Evolutionary conservation across 2,888 invertebrate genomes (phyloP).

Genomic region (Taenaris catops): DNA sequence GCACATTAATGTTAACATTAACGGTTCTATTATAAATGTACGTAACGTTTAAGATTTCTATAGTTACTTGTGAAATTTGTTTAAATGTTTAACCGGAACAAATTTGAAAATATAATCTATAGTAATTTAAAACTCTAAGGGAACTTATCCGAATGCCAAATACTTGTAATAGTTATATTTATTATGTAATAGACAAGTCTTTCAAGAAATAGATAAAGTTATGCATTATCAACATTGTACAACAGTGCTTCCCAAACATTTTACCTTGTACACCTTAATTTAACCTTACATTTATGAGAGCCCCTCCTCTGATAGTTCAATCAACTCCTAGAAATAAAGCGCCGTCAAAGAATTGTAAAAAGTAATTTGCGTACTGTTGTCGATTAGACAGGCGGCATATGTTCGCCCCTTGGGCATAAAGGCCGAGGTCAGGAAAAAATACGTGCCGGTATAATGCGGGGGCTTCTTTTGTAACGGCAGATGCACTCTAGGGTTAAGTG

Average conservation of each 20-base stretch:
- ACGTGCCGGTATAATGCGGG: slow-evolving; percentile 68
- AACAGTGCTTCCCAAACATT: slow-evolving; percentile 77
- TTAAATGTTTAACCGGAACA: slow-evolving; percentile 17
- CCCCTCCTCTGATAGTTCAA: no score
- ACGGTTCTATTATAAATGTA: slow-evolving; percentile 23
- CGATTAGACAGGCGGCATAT: no score
- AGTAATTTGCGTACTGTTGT: no score
- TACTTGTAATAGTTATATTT: not conserved
- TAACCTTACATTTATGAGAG: no score
- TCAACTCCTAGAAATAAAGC: no score
- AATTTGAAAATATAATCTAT: slow-evolving; percentile 12
- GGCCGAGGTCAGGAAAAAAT: slow-evolving; percentile 78
- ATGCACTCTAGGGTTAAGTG: slow-evolving; percentile 74
- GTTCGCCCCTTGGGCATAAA: slow-evolving; percentile 71
- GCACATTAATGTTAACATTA: slow-evolving; percentile 23
- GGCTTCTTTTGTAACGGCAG: slow-evolving; percentile 70
- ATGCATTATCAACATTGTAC: no score
- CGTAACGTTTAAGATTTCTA: slow-evolving; percentile 13
- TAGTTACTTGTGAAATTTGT: slow-evolving; percentile 16
- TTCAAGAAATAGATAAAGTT: no score
- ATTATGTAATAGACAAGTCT: no score
- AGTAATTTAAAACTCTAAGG: slow-evolving; percentile 6
- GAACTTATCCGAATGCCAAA: slow-evolving; percentile 17
- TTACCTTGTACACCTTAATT: no score
- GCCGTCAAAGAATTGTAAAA: no score